These are phyloP conservation scores for Ecliptopera silaceata DNA, from an alignment of 2,888 invertebrate genomes.

Conservation along the genomic window DNA sequence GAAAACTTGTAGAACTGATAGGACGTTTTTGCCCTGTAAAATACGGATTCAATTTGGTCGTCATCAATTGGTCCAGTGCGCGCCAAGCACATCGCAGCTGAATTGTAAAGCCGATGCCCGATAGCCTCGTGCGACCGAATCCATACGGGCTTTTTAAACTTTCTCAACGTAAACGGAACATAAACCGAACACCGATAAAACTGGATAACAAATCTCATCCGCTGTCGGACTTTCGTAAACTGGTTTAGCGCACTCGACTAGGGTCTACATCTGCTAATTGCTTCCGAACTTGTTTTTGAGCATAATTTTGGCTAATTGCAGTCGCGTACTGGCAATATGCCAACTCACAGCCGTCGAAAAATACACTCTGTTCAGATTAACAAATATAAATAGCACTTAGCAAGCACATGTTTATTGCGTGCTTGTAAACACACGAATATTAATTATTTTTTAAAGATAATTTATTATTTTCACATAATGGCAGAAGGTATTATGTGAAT, in stretches of 20 bases:
- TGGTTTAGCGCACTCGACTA: conserved; percentile 59
- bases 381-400: conserved; percentile 28
- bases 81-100: conserved; percentile 5
- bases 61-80: conserved; percentile 3
- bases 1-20: not conserved
- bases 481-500: no score
- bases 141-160: conserved; percentile 26
- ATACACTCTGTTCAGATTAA: conserved; percentile 52
- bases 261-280: conserved; percentile 76
- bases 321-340: conserved; percentile 65
- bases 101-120: conserved; percentile 9
- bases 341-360: conserved; percentile 55
- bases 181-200: conserved; percentile 41
- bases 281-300: conserved; percentile 77
- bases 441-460: not conserved
- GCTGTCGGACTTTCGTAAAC: conserved; percentile 53
- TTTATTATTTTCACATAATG: no score
- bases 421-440: not conserved
- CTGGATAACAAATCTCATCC: conserved; percentile 54
- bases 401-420: conserved; percentile 11
- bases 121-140: conserved; percentile 18
- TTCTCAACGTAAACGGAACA: conserved; percentile 12
- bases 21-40: not conserved
- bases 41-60: conserved; percentile 9
- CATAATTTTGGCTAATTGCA: conserved; percentile 80